These are phyloP conservation scores for Linhomoeus sp. DNA, from an alignment of 2,888 invertebrate genomes.

Conservation along the genomic window DNA sequence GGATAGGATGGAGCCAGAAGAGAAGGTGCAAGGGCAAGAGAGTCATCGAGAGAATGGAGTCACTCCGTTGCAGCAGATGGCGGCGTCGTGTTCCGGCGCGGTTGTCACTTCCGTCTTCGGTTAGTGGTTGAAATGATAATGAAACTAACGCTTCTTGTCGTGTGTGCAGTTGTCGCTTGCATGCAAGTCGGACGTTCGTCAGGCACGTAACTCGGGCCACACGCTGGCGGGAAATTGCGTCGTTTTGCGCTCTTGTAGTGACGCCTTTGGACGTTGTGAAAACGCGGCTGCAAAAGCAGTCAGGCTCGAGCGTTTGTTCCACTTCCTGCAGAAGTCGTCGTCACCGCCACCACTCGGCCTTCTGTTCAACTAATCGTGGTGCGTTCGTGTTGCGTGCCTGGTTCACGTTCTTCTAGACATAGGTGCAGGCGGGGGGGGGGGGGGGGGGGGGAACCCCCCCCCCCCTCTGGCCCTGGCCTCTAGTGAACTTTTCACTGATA, in stretches of 20 bases:
- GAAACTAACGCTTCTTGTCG: too few relatives aligned
- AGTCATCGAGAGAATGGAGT: background rate
- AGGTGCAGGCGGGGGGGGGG: too few relatives aligned
- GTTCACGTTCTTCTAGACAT: background rate
- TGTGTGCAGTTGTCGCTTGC: too few relatives aligned
- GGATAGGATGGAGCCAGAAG: too few relatives aligned
- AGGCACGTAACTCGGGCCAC: background rate
- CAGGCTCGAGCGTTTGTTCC: background rate
- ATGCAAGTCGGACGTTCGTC: too few relatives aligned
- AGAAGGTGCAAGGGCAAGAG: too few relatives aligned
- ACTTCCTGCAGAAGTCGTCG: background rate
- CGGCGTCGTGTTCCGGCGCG: constrained; percentile 15
- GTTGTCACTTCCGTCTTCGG: constrained; percentile 16
- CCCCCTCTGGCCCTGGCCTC: too few relatives aligned
- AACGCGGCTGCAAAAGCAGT: constrained; percentile 2
- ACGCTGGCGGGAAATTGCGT: background rate
- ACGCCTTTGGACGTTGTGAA: constrained; percentile 4
- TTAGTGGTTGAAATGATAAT: constrained; percentile 5
- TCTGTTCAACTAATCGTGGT: background rate
- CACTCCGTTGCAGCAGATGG: constrained; percentile 9
- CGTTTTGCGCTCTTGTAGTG: too few relatives aligned
- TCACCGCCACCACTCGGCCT: background rate
- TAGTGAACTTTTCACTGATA: too few relatives aligned
- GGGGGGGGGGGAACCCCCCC: too few relatives aligned
- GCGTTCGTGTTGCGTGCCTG: background rate